Conservation (phyloP, 2,113 vertebrate genomes). For the Octodon degus region DNA sequence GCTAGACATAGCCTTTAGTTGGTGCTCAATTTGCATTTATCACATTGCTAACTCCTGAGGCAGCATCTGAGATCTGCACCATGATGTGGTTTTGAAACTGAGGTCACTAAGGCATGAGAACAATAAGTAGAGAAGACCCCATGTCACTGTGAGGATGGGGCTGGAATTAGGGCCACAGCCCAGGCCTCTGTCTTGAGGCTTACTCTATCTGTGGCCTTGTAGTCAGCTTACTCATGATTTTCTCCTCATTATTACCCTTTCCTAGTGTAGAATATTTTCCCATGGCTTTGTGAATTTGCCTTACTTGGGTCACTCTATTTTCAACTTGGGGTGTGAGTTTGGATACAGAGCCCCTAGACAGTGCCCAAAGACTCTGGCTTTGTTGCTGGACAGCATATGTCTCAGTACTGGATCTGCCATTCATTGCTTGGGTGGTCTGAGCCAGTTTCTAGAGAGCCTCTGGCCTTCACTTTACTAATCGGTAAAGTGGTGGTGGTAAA, state of each 20-base stretch:
- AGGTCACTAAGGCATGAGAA: background rate
- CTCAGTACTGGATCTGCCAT: background rate
- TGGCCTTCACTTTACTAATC: background rate
- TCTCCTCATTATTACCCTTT: background rate
- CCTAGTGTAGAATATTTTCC: background rate
- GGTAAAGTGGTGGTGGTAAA: background rate
- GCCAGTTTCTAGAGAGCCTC: background rate
- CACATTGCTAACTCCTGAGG: background rate
- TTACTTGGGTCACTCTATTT: background rate
- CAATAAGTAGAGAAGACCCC: background rate
- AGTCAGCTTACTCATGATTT: background rate
- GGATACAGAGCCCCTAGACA: background rate
- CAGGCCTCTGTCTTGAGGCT: background rate
- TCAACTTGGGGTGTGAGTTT: background rate
- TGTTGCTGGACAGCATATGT: background rate
- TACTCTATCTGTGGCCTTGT: background rate
- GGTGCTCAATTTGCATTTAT: background rate
- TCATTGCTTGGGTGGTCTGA: background rate
- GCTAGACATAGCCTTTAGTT: background rate
- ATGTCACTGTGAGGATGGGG: background rate
- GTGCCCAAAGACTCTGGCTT: background rate
- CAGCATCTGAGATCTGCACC: background rate
- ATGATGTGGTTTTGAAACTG: background rate
- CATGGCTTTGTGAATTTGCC: background rate
- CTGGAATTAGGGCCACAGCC: background rate